These are phyloP conservation scores for Patella vulgata DNA, from an alignment of 1,140 invertebrate genomes.

Conservation along the genomic window DNA sequence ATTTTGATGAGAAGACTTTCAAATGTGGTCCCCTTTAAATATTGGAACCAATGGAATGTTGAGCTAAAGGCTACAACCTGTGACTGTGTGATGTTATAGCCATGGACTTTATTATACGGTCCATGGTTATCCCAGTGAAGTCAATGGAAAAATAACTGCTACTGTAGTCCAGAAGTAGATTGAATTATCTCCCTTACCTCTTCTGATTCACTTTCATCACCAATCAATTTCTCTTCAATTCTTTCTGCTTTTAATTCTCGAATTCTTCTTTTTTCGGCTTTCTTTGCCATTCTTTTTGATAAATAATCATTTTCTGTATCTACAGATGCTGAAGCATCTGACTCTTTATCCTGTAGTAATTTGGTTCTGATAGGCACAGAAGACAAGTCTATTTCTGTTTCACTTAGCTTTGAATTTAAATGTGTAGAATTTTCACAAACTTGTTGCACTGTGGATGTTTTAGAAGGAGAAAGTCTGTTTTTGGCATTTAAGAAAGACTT, in stretches of 20 bases:
- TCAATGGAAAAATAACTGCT: too few relatives aligned
- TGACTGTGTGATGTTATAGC: too few relatives aligned
- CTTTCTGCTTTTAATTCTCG: constrained; percentile 39
- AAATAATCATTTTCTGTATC: background rate
- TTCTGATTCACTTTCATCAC: constrained; percentile 36
- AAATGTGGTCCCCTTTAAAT: too few relatives aligned
- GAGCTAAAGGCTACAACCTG: too few relatives aligned
- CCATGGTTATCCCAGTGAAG: too few relatives aligned
- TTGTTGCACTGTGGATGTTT: background rate
- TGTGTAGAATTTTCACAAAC: background rate
- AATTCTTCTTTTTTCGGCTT: constrained; percentile 40
- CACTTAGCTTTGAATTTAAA: background rate
- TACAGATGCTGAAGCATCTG: background rate
- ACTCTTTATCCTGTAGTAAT: constrained; percentile 1
- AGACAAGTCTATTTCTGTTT: constrained; percentile 1
- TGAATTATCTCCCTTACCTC: too few relatives aligned
- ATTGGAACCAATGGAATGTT: too few relatives aligned
- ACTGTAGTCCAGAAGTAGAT: too few relatives aligned
- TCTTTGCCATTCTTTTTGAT: constrained; percentile 32
- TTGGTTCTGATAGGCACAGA: background rate
- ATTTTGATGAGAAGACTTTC: too few relatives aligned
- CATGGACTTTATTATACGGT: too few relatives aligned
- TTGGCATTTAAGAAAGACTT: background rate
- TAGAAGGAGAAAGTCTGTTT: background rate
- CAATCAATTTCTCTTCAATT: constrained; percentile 60